phyloP scores from a whole-genome alignment of 2,888 invertebrate species.

The Agelastica alni region DNA sequence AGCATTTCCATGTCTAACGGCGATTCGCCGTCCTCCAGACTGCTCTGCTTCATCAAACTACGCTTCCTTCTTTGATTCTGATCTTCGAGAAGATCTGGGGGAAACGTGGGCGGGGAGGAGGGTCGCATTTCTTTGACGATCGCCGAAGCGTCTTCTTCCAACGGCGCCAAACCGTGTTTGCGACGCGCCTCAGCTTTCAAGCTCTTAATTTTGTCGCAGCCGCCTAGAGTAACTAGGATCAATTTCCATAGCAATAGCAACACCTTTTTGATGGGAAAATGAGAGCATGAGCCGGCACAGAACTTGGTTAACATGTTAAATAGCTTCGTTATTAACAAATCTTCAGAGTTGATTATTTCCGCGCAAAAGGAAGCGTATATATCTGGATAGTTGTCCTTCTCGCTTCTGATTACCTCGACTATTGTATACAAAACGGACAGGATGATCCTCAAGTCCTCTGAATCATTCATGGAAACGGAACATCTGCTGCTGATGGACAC shows the following conservation, averaged over 20 bases:
- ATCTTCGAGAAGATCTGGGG: slow-evolving; percentile 84
- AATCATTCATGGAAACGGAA: slow-evolving; percentile 86
- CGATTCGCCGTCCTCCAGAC: slow-evolving; percentile 76
- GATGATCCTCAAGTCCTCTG: slow-evolving; percentile 88
- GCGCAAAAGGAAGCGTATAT: slow-evolving; percentile 63
- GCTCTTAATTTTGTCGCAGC: slow-evolving; percentile 80
- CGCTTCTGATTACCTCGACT: slow-evolving; percentile 89
- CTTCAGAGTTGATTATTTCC: slow-evolving; percentile 73
- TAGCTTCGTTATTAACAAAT: slow-evolving; percentile 83
- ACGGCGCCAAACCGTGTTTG: slow-evolving; percentile 71
- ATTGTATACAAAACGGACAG: slow-evolving; percentile 93
- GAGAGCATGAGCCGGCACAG: slow-evolving; percentile 93
- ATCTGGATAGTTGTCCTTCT: slow-evolving; percentile 57
- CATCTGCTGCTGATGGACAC: slow-evolving; percentile 71
- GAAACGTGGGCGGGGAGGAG: slow-evolving; percentile 92
- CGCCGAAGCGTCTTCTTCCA: slow-evolving; percentile 92
- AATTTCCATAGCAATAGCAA: slow-evolving; percentile 91
- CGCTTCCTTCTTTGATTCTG: slow-evolving; percentile 79
- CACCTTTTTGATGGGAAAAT: slow-evolving; percentile 99
- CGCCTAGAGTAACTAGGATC: slow-evolving; percentile 88
- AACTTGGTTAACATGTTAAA: slow-evolving; percentile 96
- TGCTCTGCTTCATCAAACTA: slow-evolving; percentile 90
- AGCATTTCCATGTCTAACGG: slow-evolving; percentile 68
- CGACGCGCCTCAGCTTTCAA: slow-evolving; percentile 74
- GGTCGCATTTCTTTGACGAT: slow-evolving; percentile 93